Percentiles rank a stretch among this genome's conserved stretches.
These are phyloP conservation scores for Xestia xanthographa DNA, from an alignment of 2,888 invertebrate genomes.

Conservation along the genomic window DNA sequence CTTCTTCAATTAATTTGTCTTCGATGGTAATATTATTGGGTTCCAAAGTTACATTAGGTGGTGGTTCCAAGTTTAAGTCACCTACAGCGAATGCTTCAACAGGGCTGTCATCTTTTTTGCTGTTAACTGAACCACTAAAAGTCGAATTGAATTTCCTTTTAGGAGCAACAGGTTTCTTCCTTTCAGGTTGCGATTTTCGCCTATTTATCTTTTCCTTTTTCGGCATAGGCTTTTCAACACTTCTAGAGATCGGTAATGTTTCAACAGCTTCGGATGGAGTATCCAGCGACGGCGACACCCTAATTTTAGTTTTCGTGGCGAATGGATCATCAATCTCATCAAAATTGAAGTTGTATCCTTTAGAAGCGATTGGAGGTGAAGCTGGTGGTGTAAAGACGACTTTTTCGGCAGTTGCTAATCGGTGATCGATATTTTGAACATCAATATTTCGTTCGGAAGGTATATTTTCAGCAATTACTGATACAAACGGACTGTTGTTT, in stretches of 20 bases:
- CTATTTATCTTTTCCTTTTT: slow-evolving; percentile 71
- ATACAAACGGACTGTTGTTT: slow-evolving; percentile 80
- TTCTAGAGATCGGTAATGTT: slow-evolving; percentile 40
- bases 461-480: slow-evolving; percentile 70
- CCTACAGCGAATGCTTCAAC: slow-evolving; percentile 17
- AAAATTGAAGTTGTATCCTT: slow-evolving; percentile 85
- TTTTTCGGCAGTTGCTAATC: slow-evolving; percentile 64
- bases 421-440: slow-evolving; percentile 54
- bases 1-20: slow-evolving; percentile 31
- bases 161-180: slow-evolving; percentile 67
- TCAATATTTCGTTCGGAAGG: slow-evolving; percentile 12
- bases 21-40: slow-evolving; percentile 41
- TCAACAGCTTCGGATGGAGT: slow-evolving; percentile 60
- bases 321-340: slow-evolving; percentile 86
- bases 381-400: slow-evolving; percentile 68
- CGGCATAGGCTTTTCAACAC: slow-evolving; percentile 43
- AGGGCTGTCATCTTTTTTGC: slow-evolving; percentile 40
- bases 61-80: slow-evolving; percentile 32
- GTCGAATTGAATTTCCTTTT: slow-evolving; percentile 75
- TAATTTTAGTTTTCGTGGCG: slow-evolving; percentile 82
- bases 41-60: slow-evolving; percentile 35
- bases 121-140: slow-evolving; percentile 53
- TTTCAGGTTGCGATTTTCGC: slow-evolving; percentile 77
- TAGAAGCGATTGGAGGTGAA: slow-evolving; percentile 81
- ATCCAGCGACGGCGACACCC: slow-evolving; percentile 77